Conservation (phyloP, 2,888 invertebrate genomes). For the Stenodema calcarata region DNA sequence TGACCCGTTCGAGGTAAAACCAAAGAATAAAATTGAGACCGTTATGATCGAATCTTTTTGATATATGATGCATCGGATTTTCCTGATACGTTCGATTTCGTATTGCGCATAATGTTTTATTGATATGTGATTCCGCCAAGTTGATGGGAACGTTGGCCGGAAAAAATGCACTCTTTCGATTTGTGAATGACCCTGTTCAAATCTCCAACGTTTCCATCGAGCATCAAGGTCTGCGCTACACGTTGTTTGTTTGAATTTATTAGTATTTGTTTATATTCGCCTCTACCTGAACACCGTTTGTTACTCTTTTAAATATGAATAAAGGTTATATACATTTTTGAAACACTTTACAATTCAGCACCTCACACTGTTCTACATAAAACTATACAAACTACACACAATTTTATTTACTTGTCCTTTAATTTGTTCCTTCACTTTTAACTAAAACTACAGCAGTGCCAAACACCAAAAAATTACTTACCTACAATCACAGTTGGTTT, state of each 20-base stretch:
- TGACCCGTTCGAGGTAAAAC: slow-evolving; percentile 30
- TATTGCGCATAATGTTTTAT: background rate
- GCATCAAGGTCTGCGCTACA: background rate
- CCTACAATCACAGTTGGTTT: too few species aligned
- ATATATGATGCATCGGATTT: background rate
- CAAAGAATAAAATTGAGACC: background rate
- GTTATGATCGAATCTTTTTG: background rate
- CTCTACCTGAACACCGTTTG: background rate
- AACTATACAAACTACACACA: too few species aligned
- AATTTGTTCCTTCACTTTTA: too few species aligned
- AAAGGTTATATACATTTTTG: background rate
- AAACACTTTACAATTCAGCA: background rate
- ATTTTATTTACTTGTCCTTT: too few species aligned
- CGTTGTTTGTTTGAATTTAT: background rate
- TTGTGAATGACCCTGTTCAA: background rate
- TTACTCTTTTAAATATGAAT: background rate
- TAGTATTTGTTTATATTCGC: background rate
- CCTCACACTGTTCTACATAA: background rate
- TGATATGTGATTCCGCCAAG: background rate
- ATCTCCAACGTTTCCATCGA: background rate
- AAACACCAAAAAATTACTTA: too few species aligned
- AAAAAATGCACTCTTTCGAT: background rate
- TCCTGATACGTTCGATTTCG: background rate
- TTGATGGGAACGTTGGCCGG: background rate
- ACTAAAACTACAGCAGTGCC: too few species aligned